Conservation (phyloP, 2,113 vertebrate genomes). For the Lepidothrix coronata region DNA sequence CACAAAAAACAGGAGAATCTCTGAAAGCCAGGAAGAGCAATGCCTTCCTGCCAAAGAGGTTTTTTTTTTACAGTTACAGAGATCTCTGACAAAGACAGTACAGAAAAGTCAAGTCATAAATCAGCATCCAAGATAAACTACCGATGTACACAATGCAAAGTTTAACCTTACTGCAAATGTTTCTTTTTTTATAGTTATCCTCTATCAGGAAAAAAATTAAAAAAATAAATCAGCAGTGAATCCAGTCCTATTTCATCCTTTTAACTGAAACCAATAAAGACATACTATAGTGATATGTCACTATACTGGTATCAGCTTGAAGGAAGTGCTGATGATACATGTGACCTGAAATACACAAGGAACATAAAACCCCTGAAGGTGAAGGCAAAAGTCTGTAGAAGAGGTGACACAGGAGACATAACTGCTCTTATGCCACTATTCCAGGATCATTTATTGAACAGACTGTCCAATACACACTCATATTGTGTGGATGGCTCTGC, state of each 20-base stretch:
- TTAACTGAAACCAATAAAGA: neutral
- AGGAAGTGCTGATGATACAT: neutral
- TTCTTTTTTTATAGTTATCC: neutral
- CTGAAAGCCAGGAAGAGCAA: neutral
- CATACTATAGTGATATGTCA: accelerated
- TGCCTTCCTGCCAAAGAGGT: neutral
- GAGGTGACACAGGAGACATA: neutral
- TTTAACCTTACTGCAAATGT: neutral
- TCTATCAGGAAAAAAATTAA: neutral
- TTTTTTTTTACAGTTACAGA: neutral
- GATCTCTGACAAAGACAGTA: neutral
- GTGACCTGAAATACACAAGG: neutral
- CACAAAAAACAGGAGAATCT: neutral
- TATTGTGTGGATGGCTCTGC: neutral
- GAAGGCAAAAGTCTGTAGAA: neutral
- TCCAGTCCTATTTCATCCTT: neutral
- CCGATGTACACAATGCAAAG: neutral
- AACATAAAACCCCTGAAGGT: neutral
- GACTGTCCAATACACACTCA: neutral
- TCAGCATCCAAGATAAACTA: neutral
- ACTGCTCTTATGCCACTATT: neutral
- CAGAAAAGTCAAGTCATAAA: neutral
- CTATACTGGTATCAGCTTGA: neutral
- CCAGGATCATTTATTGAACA: neutral
- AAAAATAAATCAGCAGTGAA: neutral